phyloP scores from a whole-genome alignment of 2,888 invertebrate genomes.

The Sicus ferrugineus region DNA sequence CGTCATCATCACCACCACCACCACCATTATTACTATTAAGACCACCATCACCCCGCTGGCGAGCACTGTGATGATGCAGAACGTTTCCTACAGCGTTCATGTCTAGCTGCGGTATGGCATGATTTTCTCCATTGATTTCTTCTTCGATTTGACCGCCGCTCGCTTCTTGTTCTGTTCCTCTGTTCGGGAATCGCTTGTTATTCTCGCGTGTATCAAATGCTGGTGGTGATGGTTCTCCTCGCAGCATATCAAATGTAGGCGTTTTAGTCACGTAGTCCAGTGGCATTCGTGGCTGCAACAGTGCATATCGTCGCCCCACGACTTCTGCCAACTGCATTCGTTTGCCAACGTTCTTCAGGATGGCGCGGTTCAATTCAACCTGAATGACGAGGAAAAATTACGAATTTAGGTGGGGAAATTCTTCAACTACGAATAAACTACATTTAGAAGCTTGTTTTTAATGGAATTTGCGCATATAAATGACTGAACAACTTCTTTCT shows the following conservation, averaged over 20 bases:
- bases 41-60: constrained; percentile 29
- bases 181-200: constrained; percentile 49
- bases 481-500: too few species aligned
- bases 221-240: too few species aligned
- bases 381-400: constrained; percentile 46
- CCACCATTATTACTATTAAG: constrained; percentile 37
- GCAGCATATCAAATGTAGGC: constrained; percentile 48
- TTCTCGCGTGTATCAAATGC: constrained; percentile 38
- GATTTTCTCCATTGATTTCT: constrained; percentile 46
- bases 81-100: constrained; percentile 17
- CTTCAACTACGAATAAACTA: too few species aligned
- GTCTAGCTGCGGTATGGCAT: background rate
- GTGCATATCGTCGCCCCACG: constrained; percentile 40
- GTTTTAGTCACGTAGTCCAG: constrained; percentile 42
- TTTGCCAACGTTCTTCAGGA: constrained; percentile 81
- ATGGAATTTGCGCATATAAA: too few species aligned
- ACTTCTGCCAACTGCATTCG: constrained; percentile 61
- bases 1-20: constrained; percentile 43
- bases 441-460: too few species aligned
- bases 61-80: background rate
- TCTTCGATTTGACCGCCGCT: constrained; percentile 53
- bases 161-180: constrained; percentile 42
- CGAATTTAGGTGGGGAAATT: constrained; percentile 23
- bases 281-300: constrained; percentile 39
- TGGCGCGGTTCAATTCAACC: constrained; percentile 76